These are phyloP conservation scores for Ophioninae sp. DNA, from an alignment of 2,888 invertebrate genomes.

Conservation along the genomic window DNA sequence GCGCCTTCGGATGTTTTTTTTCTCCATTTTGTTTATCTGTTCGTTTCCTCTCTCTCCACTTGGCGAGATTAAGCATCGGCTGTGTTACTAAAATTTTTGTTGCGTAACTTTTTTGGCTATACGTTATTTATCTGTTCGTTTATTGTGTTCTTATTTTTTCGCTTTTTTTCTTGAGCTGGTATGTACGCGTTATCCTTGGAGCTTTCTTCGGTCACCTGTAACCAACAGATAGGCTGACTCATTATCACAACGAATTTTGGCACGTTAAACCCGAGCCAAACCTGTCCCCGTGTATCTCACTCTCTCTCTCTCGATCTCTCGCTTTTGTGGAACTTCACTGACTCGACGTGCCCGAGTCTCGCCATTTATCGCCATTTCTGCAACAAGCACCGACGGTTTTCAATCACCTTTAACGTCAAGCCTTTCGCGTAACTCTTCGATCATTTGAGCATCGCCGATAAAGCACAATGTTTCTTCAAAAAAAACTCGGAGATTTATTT, in stretches of 20 bases:
- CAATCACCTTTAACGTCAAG: not conserved
- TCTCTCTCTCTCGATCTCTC: not conserved
- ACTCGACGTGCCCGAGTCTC: constrained; percentile 73
- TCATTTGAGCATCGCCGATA: not conserved
- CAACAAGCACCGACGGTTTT: constrained; percentile 51
- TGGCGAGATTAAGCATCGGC: constrained; percentile 47
- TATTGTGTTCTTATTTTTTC: constrained; percentile 28
- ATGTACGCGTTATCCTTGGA: constrained; percentile 40
- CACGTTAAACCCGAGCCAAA: constrained; percentile 76
- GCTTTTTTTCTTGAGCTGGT: constrained; percentile 46
- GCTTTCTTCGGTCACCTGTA: constrained; percentile 51
- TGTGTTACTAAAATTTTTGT: constrained; percentile 50
- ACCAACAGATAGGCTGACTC: constrained; percentile 59
- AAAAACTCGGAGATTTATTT: not conserved
- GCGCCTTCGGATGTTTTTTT: constrained; percentile 31
- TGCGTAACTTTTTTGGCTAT: constrained; percentile 59
- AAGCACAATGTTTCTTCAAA: not conserved
- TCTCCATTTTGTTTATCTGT: constrained; percentile 2
- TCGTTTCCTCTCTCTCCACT: not conserved
- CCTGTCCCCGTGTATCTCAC: constrained; percentile 68
- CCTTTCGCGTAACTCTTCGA: not conserved
- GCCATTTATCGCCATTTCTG: constrained; percentile 75
- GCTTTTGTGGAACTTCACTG: constrained; percentile 68
- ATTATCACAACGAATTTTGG: constrained; percentile 70
- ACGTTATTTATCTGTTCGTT: constrained; percentile 30